A percentile compares a stretch with the other conserved stretches of the same genome.
Conservation (phyloP, 2,888 invertebrate species). For the Mesoligia furuncula region DNA sequence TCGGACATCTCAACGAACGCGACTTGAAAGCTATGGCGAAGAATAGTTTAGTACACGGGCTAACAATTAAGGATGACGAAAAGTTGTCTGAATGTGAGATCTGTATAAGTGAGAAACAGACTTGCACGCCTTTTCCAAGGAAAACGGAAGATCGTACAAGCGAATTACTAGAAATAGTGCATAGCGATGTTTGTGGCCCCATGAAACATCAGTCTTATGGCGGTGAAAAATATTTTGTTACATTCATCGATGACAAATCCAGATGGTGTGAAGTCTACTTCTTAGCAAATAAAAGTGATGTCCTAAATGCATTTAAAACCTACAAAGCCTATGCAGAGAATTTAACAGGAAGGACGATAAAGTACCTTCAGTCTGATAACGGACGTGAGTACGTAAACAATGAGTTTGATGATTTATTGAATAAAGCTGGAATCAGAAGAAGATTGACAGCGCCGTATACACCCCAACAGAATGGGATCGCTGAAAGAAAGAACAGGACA, state of each 20-base stretch:
- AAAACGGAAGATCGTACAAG: too few species aligned
- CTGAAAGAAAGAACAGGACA: slow-evolving; percentile 28
- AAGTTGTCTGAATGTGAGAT: too few species aligned
- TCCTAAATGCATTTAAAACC: background rate
- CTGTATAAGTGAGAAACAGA: background rate
- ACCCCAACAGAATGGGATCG: slow-evolving; percentile 12
- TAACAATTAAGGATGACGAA: background rate
- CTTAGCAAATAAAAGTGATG: background rate
- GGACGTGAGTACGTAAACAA: background rate
- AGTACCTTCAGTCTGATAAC: too few species aligned
- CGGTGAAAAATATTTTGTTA: too few species aligned
- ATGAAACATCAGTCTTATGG: too few species aligned
- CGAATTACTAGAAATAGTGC: too few species aligned
- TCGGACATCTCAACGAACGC: background rate
- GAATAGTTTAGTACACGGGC: background rate
- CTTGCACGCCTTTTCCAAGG: too few species aligned
- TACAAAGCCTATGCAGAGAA: background rate
- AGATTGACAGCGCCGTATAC: slow-evolving; percentile 17
- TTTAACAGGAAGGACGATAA: background rate
- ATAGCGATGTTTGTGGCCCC: too few species aligned
- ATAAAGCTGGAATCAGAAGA: slow-evolving; percentile 22
- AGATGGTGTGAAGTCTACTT: too few species aligned
- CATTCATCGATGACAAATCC: too few species aligned
- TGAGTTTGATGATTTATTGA: slow-evolving; percentile 27
- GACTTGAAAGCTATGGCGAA: too few species aligned